Conservation (phyloP, 2,113 vertebrate species). For the Megalops atlanticus region DNA sequence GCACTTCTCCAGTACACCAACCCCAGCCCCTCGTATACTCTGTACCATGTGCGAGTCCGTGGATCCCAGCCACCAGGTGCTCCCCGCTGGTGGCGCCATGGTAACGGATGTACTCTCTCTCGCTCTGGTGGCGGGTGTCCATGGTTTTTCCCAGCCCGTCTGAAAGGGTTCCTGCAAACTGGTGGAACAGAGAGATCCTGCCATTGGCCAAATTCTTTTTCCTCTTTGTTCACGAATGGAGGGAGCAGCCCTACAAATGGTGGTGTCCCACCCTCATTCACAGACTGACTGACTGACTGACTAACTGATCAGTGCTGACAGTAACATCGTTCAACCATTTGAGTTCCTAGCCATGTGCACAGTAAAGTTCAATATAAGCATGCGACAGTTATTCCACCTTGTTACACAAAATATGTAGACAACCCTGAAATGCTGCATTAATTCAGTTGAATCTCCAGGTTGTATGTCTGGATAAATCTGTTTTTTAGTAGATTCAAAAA, state of each 20-base stretch:
- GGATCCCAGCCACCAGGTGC: constrained; percentile 94
- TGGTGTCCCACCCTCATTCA: background rate
- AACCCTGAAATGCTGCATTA: too few relatives aligned
- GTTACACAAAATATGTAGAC: too few relatives aligned
- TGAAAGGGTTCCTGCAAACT: constrained; percentile 94
- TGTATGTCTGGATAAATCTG: too few relatives aligned
- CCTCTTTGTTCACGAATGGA: background rate
- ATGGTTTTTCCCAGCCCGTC: constrained; percentile 96
- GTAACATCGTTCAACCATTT: too few relatives aligned
- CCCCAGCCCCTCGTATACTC: background rate
- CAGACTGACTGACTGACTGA: too few relatives aligned
- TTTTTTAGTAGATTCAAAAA: too few relatives aligned
- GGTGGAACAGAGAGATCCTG: constrained; percentile 20
- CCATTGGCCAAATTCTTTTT: background rate
- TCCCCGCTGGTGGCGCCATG: constrained; percentile 95
- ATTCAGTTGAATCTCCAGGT: too few relatives aligned
- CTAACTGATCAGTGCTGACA: too few relatives aligned
- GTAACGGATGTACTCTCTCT: constrained; percentile 94
- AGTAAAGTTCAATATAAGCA: background rate
- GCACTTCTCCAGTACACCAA: constrained; percentile 61
- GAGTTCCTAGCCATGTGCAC: background rate
- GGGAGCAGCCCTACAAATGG: background rate
- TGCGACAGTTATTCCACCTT: too few relatives aligned
- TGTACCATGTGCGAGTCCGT: constrained; percentile 92
- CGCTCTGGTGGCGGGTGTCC: constrained; percentile 93